These are phyloP conservation scores for Drosophila obscura DNA, from an alignment of 1,140 invertebrate species.

Conservation along the genomic window DNA sequence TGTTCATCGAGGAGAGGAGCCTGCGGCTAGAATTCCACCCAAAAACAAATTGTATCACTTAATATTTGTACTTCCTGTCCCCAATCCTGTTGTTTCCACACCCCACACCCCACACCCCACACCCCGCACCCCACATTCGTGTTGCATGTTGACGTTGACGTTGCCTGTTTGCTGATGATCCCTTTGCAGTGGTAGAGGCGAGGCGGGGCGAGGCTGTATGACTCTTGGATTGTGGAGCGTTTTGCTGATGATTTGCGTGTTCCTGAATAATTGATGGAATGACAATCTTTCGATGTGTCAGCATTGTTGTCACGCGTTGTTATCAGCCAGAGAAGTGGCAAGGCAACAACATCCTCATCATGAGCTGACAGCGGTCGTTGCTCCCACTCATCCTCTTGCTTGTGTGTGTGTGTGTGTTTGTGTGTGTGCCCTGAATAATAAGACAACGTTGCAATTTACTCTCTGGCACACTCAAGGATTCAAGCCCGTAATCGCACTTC, in stretches of 20 bases:
- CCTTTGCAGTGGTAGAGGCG: conserved; percentile 13
- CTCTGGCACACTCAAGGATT: conserved; percentile 4
- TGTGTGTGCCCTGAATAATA: conserved; percentile 68
- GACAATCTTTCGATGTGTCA: conserved; percentile 79
- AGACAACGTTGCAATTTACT: conserved; percentile 64
- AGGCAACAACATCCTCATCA: conserved; percentile 16
- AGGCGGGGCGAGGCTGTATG: conserved; percentile 6
- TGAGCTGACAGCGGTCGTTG: conserved; percentile 50
- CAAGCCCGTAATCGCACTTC: background rate
- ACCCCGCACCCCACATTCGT: background rate
- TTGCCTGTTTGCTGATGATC: conserved; percentile 29
- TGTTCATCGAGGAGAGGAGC: conserved; percentile 44
- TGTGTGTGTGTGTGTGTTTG: background rate
- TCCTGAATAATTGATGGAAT: conserved; percentile 77
- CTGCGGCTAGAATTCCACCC: conserved; percentile 62
- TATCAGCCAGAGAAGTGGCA: conserved; percentile 53
- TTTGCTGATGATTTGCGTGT: conserved; percentile 66
- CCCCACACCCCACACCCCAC: no score
- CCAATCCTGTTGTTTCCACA: background rate
- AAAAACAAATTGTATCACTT: conserved; percentile 73
- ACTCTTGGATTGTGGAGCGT: conserved; percentile 54
- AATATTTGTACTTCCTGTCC: conserved; percentile 46
- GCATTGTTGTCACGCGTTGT: conserved; percentile 71
- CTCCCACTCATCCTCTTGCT: background rate
- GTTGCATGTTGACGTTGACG: conserved; percentile 41